These are phyloP conservation scores for Cerceris rybyensis DNA, from an alignment of 2,888 invertebrate genomes.

Conservation along the genomic window DNA sequence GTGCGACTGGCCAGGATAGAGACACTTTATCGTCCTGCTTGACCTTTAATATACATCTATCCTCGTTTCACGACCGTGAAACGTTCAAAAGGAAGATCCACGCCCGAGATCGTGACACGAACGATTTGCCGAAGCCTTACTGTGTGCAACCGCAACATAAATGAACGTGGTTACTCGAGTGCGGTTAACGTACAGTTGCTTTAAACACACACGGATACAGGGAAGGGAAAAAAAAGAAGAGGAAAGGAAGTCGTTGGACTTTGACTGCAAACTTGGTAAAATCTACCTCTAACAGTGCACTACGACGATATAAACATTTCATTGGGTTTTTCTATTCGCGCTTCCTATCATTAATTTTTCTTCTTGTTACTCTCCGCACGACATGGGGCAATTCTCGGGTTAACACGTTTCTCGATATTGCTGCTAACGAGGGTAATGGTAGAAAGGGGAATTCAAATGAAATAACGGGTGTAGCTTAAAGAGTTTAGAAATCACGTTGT, in stretches of 20 bases:
- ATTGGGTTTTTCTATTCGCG: neutral
- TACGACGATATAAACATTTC: slow-evolving; percentile 22
- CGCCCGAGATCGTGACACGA: slow-evolving; percentile 50
- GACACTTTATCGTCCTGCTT: slow-evolving; percentile 52
- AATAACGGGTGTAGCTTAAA: too few relatives aligned
- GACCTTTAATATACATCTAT: slow-evolving; percentile 49
- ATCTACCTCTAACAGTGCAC: slow-evolving; percentile 18
- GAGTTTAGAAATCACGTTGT: too few relatives aligned
- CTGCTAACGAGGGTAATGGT: neutral
- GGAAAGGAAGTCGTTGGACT: slow-evolving; percentile 37
- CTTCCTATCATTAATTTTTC: neutral
- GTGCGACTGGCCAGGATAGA: slow-evolving; percentile 36
- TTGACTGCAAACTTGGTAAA: slow-evolving; percentile 28
- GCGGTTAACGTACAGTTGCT: slow-evolving; percentile 45
- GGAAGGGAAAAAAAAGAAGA: neutral
- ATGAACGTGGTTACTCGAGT: slow-evolving; percentile 55
- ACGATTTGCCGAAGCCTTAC: slow-evolving; percentile 55
- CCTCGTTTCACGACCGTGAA: slow-evolving; percentile 54
- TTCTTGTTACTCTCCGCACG: neutral
- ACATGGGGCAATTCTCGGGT: neutral
- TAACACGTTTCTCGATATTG: neutral
- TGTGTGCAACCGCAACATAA: slow-evolving; percentile 63
- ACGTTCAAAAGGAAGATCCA: slow-evolving; percentile 53
- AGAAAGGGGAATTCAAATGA: too few relatives aligned
- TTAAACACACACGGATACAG: slow-evolving; percentile 53